phyloP scores from a whole-genome alignment of 2,113 vertebrate species.

The Chinchilla lanigera region DNA sequence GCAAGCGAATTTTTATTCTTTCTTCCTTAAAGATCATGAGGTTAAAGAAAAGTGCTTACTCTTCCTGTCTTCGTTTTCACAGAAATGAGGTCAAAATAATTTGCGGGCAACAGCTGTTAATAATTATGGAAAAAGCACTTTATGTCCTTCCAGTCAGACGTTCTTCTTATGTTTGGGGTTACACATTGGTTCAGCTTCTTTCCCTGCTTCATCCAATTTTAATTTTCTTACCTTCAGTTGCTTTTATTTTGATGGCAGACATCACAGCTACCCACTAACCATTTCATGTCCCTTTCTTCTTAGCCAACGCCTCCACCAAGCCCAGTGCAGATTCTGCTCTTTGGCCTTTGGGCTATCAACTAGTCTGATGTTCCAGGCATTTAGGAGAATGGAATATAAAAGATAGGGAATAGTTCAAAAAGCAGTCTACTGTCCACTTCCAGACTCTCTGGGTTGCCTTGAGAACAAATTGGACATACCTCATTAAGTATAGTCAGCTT shows the following conservation, averaged over 20 bases:
- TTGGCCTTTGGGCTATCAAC: constrained; percentile 40
- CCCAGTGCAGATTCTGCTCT: constrained; percentile 58
- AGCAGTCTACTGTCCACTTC: neutral
- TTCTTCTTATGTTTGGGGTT: constrained; percentile 35
- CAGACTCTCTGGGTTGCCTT: neutral
- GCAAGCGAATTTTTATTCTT: constrained; percentile 22
- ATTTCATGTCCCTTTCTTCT: neutral
- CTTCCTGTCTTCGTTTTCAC: constrained; percentile 30
- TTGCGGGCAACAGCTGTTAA: constrained; percentile 58
- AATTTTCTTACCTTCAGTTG: constrained; percentile 8
- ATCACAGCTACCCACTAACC: neutral
- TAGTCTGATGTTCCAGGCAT: neutral
- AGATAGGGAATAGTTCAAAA: neutral
- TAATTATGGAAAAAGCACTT: constrained; percentile 62
- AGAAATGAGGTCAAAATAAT: constrained; percentile 60
- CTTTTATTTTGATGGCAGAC: neutral
- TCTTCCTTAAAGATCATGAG: constrained; percentile 41
- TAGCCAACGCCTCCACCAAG: constrained; percentile 17
- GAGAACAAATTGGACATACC: neutral
- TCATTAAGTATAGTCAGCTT: neutral
- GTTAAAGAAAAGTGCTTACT: constrained; percentile 49
- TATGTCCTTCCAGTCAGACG: constrained; percentile 40
- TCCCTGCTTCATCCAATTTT: neutral
- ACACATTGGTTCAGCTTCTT: constrained; percentile 60
- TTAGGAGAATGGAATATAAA: neutral